These are phyloP conservation scores for Nyctereutes procyonoides DNA, from an alignment of 2,113 vertebrate genomes.

Conservation along the genomic window DNA sequence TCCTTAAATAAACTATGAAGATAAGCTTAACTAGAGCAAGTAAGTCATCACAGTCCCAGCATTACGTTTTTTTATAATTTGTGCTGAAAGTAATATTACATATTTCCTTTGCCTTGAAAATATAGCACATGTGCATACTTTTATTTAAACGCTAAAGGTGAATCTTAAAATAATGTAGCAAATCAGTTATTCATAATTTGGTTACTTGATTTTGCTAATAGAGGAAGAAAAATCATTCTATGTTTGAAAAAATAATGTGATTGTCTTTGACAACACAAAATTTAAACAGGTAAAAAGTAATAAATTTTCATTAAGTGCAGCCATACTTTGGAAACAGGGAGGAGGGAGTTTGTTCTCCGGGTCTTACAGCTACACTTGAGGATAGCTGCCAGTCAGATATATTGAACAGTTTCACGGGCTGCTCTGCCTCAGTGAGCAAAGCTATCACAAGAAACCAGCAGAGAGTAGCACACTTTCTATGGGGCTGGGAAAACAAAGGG, in stretches of 20 bases:
- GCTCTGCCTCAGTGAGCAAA: slow-evolving; percentile 76
- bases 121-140: background rate
- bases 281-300: slow-evolving; percentile 41
- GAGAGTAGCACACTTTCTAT: slow-evolving; percentile 57
- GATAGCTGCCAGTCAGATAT: slow-evolving; percentile 65
- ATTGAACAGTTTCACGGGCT: slow-evolving; percentile 64
- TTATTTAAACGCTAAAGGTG: slow-evolving; percentile 18
- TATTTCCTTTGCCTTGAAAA: slow-evolving; percentile 29
- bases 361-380: slow-evolving; percentile 26
- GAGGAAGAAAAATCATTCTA: background rate
- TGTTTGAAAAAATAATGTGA: slow-evolving; percentile 18
- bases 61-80: background rate
- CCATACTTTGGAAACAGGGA: background rate
- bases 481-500: slow-evolving; percentile 68
- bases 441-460: slow-evolving; percentile 46
- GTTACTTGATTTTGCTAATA: background rate
- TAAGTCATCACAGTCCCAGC: background rate
- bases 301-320: slow-evolving; percentile 42
- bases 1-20: background rate
- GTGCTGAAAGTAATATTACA: background rate
- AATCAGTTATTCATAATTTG: slow-evolving; percentile 32
- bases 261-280: slow-evolving; percentile 42
- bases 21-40: background rate
- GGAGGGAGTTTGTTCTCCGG: background rate
- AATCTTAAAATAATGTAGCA: background rate